Conservation (phyloP, 2,888 invertebrate genomes). For the Lasioglossum morio region DNA sequence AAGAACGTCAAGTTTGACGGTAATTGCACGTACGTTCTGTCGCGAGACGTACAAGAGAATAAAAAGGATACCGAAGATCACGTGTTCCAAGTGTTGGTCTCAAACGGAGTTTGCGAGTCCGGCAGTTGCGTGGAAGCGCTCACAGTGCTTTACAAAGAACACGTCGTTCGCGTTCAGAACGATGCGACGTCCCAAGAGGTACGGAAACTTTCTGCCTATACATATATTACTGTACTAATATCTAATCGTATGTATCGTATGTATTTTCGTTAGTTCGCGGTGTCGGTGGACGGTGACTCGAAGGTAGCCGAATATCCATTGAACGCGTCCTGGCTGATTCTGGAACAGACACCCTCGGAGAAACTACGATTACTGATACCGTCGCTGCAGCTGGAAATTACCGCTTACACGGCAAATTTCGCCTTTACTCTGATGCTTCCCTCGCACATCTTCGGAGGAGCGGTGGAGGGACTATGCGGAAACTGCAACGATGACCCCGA, state of each 20-base stretch:
- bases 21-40: conserved; percentile 93
- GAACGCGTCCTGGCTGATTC: conserved; percentile 88
- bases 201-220: background rate
- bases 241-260: background rate
- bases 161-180: conserved; percentile 85
- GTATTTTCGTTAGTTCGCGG: conserved; percentile 83
- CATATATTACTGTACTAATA: background rate
- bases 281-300: conserved; percentile 85
- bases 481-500: conserved; percentile 88
- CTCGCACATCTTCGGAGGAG: conserved; percentile 89
- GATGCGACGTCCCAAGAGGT: conserved; percentile 53
- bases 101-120: conserved; percentile 89
- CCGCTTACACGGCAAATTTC: conserved; percentile 81
- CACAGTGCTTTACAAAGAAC: conserved; percentile 88
- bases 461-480: conserved; percentile 93
- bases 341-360: conserved; percentile 87
- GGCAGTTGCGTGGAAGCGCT: conserved; percentile 89
- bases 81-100: conserved; percentile 88
- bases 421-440: conserved; percentile 87
- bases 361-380: conserved; percentile 88
- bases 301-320: conserved; percentile 85
- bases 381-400: conserved; percentile 90
- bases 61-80: conserved; percentile 80
- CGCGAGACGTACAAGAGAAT: conserved; percentile 87
- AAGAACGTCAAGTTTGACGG: conserved; percentile 92